A percentile compares a stretch with the other conserved stretches of the same genome.
phyloP scores from a whole-genome alignment of 2,888 invertebrate genomes.

The Caenorhabditis sp. region DNA sequence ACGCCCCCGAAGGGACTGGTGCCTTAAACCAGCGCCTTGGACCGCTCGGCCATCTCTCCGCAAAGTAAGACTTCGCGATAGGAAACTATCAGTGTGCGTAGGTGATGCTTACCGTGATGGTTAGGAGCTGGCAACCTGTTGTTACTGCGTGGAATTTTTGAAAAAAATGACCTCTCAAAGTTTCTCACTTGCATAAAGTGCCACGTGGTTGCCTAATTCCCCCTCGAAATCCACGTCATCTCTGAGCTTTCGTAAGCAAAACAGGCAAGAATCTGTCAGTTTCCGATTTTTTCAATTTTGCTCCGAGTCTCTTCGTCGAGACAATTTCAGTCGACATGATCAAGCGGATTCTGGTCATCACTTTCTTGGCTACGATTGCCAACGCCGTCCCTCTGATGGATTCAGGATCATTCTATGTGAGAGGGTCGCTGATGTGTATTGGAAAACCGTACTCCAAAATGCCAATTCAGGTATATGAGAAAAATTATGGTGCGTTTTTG shows the following conservation, averaged over 20 bases:
- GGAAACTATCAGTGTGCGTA: no score
- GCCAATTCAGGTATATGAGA: neutral
- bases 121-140: no score
- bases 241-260: neutral
- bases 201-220: no score
- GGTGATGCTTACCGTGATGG: no score
- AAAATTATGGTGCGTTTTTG: neutral
- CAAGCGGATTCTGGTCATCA: conserved; percentile 5
- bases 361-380: neutral
- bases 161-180: no score
- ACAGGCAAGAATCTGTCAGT: neutral
- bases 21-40: conserved; percentile 94
- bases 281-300: neutral
- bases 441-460: conserved; percentile 20
- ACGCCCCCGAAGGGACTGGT: conserved; percentile 90
- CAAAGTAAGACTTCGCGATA: neutral
- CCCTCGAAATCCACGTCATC: neutral
- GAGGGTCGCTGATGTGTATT: neutral
- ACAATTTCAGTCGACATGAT: neutral
- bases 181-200: no score
- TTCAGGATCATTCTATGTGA: neutral
- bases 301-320: conserved; percentile 3
- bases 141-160: no score
- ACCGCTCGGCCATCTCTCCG: conserved; percentile 89
- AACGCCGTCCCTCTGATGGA: neutral